Base-by-base conservation (phyloP, 2,797 vertebrate genomes). In the Sebastes flavidus region DNA sequence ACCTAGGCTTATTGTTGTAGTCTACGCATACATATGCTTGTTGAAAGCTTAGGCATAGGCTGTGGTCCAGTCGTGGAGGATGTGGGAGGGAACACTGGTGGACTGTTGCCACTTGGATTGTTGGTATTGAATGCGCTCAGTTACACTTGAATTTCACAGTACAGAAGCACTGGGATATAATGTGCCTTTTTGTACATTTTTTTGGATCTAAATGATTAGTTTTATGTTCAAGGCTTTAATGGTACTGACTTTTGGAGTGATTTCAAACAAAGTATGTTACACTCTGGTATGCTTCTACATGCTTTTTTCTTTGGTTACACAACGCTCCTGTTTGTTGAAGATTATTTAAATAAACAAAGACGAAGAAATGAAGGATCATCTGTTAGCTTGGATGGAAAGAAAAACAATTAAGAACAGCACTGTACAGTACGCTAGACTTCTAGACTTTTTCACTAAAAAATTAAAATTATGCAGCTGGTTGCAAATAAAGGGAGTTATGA, bases 161-260 rank as follows among this genome's bases (percentile, higher is more conserved):
- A 99, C 98, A 99, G 98, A 98, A 99, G 98, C 98, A 99, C 98
- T 99, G 98, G 97, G 98, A 98, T 98, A 97, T 98, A 98, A 98
- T 96, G 98, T 99, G 98, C 98, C 98, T 99, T 99, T 99, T 99
- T 99, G 98, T 99, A 99, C 98, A 98, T 98, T 98, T 97, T 98
- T 98, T 94, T 97, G 97, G 97, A 98, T 98, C 95, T 95, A 97
- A 98, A 95, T 94, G 94, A 97, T 98, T 98, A 99, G 97, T 98
- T 98, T 99, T 99, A 97, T 97, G 97, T 99, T 99, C 97, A 97
- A 99, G 97, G 97, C 98, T 99, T 99, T 99, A 99, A 98, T 96
- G 97, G 97, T 98, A 98, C 97, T 97, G 98, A 99, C 97, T 97
- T 98, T 96, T 97, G 96, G 97, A 97, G 97, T 91, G 97, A 97